Evolutionary conservation across 2,113 vertebrate species (phyloP).

Genomic region (Ailurus styani): DNA sequence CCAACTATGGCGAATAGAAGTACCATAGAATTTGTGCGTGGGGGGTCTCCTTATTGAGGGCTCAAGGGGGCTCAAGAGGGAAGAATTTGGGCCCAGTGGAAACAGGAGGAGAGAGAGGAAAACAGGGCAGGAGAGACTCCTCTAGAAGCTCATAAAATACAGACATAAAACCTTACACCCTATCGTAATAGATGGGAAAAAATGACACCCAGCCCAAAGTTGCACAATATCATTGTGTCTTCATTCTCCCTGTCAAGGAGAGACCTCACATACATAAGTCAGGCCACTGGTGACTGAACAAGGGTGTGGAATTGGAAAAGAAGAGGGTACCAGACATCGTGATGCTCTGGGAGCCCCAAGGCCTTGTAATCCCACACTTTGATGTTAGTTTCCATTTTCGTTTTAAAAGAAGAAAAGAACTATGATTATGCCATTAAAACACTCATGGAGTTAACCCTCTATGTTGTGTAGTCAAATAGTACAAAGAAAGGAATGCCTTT

Average conservation of each 20-base stretch:
- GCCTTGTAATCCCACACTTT: background rate
- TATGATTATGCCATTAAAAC: background rate
- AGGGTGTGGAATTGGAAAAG: background rate
- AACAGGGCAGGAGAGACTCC: background rate
- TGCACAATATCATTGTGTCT: background rate
- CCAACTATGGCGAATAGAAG: background rate
- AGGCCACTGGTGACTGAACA: background rate
- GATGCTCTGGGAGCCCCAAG: background rate
- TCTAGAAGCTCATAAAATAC: background rate
- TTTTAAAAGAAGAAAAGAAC: slow-evolving; percentile 5
- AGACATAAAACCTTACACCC: background rate
- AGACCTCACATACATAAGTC: background rate
- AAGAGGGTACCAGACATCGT: background rate
- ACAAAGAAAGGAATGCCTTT: background rate
- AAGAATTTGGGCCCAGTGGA: background rate
- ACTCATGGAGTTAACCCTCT: background rate
- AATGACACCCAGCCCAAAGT: background rate
- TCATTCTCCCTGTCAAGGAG: background rate
- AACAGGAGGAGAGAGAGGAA: background rate
- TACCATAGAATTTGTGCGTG: background rate
- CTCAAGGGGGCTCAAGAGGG: background rate
- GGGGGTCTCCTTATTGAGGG: background rate
- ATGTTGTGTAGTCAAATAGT: background rate
- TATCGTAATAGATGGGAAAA: background rate
- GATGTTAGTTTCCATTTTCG: background rate